Conservation (phyloP, 2,888 invertebrate species). For the Andrena bucephala region DNA sequence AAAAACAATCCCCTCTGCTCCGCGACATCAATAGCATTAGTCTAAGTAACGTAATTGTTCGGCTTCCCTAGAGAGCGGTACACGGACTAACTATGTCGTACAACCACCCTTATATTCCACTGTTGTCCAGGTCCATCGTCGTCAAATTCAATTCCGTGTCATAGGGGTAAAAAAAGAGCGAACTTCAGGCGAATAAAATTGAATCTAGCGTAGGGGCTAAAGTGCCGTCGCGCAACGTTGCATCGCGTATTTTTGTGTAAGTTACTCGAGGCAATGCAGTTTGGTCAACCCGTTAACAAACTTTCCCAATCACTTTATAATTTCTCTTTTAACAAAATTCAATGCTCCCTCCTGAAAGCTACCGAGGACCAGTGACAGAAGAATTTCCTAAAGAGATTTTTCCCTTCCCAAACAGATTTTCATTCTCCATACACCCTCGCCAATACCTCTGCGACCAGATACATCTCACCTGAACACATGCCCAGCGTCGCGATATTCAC, state of each 20-base stretch:
- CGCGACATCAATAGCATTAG: constrained; percentile 80
- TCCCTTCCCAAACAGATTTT: too few relatives aligned
- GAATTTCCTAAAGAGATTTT: too few relatives aligned
- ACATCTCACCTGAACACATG: too few relatives aligned
- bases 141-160: constrained; percentile 49
- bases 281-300: not conserved
- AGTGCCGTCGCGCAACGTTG: not conserved
- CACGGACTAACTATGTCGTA: constrained; percentile 62
- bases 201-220: not conserved
- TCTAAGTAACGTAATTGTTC: constrained; percentile 81
- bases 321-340: not conserved
- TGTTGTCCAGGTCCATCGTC: constrained; percentile 39
- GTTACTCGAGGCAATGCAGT: not conserved
- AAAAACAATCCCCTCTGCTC: constrained; percentile 60
- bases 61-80: constrained; percentile 50
- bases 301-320: not conserved
- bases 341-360: not conserved
- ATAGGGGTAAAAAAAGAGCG: constrained; percentile 29
- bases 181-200: constrained; percentile 12
- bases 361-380: too few relatives aligned
- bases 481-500: too few relatives aligned
- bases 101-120: constrained; percentile 44
- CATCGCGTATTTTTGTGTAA: not conserved
- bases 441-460: too few relatives aligned
- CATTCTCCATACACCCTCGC: too few relatives aligned